These are phyloP conservation scores for Syncerus caffer DNA, from an alignment of 2,797 vertebrate species.

Conservation along the genomic window DNA sequence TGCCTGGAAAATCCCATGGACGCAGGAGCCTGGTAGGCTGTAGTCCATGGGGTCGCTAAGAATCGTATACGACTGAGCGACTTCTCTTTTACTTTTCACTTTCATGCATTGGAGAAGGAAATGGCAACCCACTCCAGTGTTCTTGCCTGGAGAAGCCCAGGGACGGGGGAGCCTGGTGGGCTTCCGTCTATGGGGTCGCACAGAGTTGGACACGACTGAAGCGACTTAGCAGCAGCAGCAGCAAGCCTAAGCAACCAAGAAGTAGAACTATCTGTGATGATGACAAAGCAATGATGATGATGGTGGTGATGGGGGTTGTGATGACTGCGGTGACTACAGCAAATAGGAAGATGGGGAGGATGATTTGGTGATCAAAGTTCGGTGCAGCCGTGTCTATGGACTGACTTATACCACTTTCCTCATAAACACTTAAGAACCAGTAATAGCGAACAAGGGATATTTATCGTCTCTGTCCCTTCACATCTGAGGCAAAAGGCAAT, in stretches of 20 bases:
- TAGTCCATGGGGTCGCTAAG: too few relatives aligned
- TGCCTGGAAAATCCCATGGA: too few relatives aligned
- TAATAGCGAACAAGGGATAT: not conserved
- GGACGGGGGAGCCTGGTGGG: too few relatives aligned
- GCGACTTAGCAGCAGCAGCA: too few relatives aligned
- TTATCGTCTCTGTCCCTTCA: not conserved
- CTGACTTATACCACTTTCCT: not conserved
- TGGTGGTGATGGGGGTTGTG: not conserved
- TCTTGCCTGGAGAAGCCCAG: too few relatives aligned
- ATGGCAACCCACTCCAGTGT: too few relatives aligned
- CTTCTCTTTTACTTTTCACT: too few relatives aligned
- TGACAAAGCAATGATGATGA: not conserved
- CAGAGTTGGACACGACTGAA: too few relatives aligned
- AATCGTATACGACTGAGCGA: too few relatives aligned
- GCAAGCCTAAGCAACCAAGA: not conserved
- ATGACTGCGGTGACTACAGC: not conserved
- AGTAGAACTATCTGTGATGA: not conserved
- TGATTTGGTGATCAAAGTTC: not conserved
- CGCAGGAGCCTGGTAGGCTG: too few relatives aligned
- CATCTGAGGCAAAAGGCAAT: not conserved
- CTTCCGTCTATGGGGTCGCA: too few relatives aligned
- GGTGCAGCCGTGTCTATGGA: not conserved
- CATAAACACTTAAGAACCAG: not conserved
- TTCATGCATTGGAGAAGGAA: too few relatives aligned
- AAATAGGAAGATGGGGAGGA: not conserved